Percentiles rank a stretch among this genome's conserved stretches.
These are phyloP conservation scores for Scotopteryx bipunctaria DNA, from an alignment of 2,888 invertebrate species.

Conservation along the genomic window DNA sequence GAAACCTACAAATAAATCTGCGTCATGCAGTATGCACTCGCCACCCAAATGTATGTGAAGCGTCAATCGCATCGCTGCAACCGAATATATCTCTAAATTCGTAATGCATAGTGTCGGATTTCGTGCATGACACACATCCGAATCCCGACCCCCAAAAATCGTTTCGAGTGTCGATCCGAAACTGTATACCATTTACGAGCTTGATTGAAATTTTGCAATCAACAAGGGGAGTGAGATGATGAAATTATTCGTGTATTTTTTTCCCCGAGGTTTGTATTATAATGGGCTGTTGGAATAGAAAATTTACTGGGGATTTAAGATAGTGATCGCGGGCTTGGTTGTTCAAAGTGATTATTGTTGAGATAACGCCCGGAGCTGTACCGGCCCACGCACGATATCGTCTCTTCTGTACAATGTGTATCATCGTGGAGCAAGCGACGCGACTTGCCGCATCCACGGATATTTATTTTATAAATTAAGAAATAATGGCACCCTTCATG, in stretches of 20 bases:
- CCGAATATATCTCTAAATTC: conserved; percentile 45
- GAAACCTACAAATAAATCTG: conserved; percentile 79
- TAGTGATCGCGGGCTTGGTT: conserved; percentile 77
- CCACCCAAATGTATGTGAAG: conserved; percentile 57
- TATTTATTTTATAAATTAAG: no score
- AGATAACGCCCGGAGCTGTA: conserved; percentile 71
- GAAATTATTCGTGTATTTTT: conserved; percentile 81
- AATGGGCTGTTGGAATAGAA: conserved; percentile 72
- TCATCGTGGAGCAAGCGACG: background rate
- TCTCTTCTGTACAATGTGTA: conserved; percentile 32
- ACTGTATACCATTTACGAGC: conserved; percentile 79
- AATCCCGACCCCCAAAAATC: conserved; percentile 72
- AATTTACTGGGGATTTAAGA: conserved; percentile 81
- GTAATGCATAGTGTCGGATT: conserved; percentile 46
- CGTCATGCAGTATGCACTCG: conserved; percentile 71
- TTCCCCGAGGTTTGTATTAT: conserved; percentile 73
- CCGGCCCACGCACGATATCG: conserved; percentile 65
- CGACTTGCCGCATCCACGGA: no score
- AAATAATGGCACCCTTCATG: no score
- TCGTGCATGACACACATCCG: conserved; percentile 37
- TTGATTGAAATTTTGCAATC: conserved; percentile 83
- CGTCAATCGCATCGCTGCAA: conserved; percentile 33
- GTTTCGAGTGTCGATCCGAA: conserved; percentile 78
- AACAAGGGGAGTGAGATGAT: conserved; percentile 77
- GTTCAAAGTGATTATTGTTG: conserved; percentile 80